Conservation (phyloP, 2,888 invertebrate genomes). For the Cheiracanthium punctorium region DNA sequence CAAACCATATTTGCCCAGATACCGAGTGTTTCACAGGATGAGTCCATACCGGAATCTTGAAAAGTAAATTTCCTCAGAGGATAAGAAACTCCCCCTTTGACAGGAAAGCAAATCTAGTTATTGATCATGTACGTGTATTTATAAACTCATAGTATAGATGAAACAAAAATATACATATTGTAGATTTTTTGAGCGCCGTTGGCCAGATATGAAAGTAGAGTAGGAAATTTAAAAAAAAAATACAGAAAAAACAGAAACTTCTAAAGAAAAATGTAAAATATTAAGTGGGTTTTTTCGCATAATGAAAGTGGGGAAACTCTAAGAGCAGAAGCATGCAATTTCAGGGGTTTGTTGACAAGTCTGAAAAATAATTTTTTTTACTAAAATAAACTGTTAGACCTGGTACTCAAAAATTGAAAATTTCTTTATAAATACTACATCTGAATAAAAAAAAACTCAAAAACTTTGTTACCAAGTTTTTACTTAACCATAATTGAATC, state of each 20-base stretch:
- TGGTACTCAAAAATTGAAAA: no score
- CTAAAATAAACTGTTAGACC: no score
- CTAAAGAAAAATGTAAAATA: constrained; percentile 55
- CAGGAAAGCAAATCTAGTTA: constrained; percentile 64
- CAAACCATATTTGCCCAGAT: constrained; percentile 38
- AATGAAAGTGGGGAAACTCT: constrained; percentile 16
- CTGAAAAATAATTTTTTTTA: no score
- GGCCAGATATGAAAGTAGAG: constrained; percentile 69
- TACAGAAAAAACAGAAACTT: constrained; percentile 31
- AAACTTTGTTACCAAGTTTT: no score
- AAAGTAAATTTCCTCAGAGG: background rate
- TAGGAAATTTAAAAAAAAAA: constrained; percentile 40
- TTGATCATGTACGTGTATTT: constrained; percentile 69
- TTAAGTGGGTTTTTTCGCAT: constrained; percentile 56
- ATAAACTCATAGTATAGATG: constrained; percentile 68
- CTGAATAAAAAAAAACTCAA: no score
- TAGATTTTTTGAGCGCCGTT: constrained; percentile 69
- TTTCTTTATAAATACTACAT: no score
- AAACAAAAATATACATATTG: constrained; percentile 68
- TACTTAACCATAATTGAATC: no score
- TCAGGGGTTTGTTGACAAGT: no score
- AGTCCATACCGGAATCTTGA: background rate
- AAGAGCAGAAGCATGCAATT: constrained; percentile 44
- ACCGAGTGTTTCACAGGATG: constrained; percentile 12
- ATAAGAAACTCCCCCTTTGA: constrained; percentile 62